Base-by-base conservation (phyloP, 2,797 vertebrate genomes). In the Hoplostethus mediterraneus region DNA sequence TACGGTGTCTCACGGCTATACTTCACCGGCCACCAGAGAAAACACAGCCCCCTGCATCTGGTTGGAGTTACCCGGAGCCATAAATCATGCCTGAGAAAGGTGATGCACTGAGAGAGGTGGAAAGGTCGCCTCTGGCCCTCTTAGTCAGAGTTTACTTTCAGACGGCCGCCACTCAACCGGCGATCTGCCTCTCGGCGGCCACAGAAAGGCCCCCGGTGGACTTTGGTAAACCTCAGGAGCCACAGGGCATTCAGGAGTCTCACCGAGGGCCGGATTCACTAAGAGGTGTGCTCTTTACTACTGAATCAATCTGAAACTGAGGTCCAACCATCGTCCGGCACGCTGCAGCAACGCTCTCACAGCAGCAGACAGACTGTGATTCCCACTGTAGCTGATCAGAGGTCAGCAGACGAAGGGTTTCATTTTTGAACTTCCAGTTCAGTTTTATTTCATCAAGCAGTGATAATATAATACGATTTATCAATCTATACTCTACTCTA, bases 11-110 rank as follows among this genome's bases (percentile, higher is more conserved):
- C 62, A 47, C 30, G 30, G 17, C 71, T 73, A 57, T 75, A 82
- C 79, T 75, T 89, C 80, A 85, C 55, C 62, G 28, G 58, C 53
- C 73, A 49, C 52, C 70, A 66, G 82, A 87, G 83, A 67, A 79
- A 86, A 90, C 63, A 59, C 76, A 77, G 77, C 42, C 2, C 48
- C 45, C 77, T 76, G 89, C 93, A 94, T 93, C 92, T 94, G 92
- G 89, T 90, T 49, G 9, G 63, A 68, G 85, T 94, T 91, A 90
- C 72, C 36, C 11, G 0, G 54, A 59, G 67, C 69, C 57, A 90
- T 91, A 87, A 92, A 92, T 93, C 88, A 87, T n/a, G 12, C 48
- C 75, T 61, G 76, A 72, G 82, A 77, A 80, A 77, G 72, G 61
- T 21, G 76, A 67, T 68, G 77, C 74, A 62, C 64, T 63, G 65